These are phyloP conservation scores for Apamea monoglypha DNA, from an alignment of 2,888 invertebrate species.

Conservation along the genomic window DNA sequence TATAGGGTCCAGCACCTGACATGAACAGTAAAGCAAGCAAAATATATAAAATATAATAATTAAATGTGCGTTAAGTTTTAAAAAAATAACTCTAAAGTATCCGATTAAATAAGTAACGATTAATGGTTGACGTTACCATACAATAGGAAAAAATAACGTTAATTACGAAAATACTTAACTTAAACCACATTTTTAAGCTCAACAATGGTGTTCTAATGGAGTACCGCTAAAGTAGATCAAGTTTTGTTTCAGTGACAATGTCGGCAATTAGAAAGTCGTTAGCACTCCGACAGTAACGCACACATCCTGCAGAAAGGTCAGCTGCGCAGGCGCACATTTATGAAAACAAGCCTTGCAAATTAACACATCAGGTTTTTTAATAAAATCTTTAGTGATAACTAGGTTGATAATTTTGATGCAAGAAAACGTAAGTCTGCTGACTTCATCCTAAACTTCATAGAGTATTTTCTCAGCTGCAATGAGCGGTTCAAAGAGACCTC, in stretches of 20 bases:
- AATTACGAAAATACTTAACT: not conserved
- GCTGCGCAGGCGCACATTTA: conserved; percentile 35
- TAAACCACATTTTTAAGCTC: not conserved
- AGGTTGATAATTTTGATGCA: not conserved
- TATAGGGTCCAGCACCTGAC: not conserved
- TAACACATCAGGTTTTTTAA: not conserved
- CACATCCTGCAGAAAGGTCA: conserved; percentile 50
- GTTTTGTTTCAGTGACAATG: conserved; percentile 49
- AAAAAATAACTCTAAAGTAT: not conserved
- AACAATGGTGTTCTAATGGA: conserved; percentile 1
- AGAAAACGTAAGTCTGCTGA: not conserved
- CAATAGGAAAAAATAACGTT: not conserved
- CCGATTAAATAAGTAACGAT: not conserved
- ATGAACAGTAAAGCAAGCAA: not conserved
- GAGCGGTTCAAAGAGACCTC: not conserved
- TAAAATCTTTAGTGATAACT: too few species aligned
- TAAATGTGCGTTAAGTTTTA: not conserved
- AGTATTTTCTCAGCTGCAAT: not conserved
- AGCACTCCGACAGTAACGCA: conserved; percentile 37
- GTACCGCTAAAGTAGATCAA: conserved; percentile 31
- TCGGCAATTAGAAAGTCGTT: conserved; percentile 51
- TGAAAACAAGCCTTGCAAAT: not conserved
- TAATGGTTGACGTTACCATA: too few species aligned
- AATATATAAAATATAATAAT: not conserved
- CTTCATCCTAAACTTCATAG: not conserved